Evolutionary conservation across 2,888 invertebrate genomes (phyloP).

Genomic region (Trissonchulus latispiculum): DNA sequence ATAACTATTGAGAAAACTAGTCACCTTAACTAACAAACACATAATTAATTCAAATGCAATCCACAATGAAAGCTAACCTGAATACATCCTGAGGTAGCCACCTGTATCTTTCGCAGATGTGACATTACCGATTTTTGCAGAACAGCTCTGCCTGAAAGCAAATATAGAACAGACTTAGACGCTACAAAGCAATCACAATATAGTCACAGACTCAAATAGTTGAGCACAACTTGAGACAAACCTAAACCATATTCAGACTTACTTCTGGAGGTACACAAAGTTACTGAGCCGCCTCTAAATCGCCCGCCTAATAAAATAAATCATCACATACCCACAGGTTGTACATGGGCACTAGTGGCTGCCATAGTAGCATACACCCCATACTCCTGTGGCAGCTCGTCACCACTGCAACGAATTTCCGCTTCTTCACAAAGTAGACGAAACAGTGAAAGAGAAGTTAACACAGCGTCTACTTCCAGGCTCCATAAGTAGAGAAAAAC

Average conservation of each 20-base stretch:
- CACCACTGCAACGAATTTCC: conserved; percentile 78
- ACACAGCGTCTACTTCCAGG: conserved; percentile 88
- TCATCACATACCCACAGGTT: conserved; percentile 63
- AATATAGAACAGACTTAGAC: too few species aligned
- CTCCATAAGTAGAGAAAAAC: conserved; percentile 99
- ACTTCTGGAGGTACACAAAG: too few species aligned
- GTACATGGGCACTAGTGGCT: conserved; percentile 65
- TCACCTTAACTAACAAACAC: too few species aligned
- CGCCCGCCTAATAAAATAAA: too few species aligned
- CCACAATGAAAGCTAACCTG: conserved; percentile 52
- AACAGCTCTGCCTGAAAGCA: conserved; percentile 63
- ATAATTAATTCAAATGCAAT: too few species aligned
- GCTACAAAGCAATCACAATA: too few species aligned
- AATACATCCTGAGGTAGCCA: conserved; percentile 81
- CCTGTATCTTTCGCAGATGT: conserved; percentile 78
- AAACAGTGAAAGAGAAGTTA: conserved; percentile 92
- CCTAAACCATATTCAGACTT: too few species aligned
- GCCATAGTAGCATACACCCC: conserved; percentile 85
- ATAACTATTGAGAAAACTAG: too few species aligned
- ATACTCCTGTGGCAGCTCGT: conserved; percentile 89
- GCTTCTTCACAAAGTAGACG: conserved; percentile 85
- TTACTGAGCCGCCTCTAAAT: too few species aligned
- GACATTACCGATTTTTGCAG: conserved; percentile 90
- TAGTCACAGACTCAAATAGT: too few species aligned
- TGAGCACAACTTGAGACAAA: too few species aligned